Percentiles rank a stretch among this genome's conserved stretches.
These are phyloP conservation scores for Parauchenoglanis punctatus DNA, from an alignment of 2,797 vertebrate species.

Conservation along the genomic window DNA sequence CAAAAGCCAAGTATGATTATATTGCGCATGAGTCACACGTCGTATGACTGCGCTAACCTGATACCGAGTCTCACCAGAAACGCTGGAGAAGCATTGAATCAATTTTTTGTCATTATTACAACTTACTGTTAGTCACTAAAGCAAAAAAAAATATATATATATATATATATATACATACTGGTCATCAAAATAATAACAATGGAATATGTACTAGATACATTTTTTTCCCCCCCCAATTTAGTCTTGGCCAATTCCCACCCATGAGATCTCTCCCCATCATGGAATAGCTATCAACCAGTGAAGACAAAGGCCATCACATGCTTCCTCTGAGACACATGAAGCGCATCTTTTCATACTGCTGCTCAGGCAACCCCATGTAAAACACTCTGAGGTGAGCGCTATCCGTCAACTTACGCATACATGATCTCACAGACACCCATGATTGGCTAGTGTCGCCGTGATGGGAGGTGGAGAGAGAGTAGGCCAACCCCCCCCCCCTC, in stretches of 20 bases:
- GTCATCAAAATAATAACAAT: no score
- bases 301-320: not conserved
- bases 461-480: not conserved
- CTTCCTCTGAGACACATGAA: not conserved
- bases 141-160: no score
- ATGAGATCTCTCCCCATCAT: not conserved
- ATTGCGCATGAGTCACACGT: not conserved
- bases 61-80: not conserved
- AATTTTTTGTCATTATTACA: not conserved
- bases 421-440: not conserved
- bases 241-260: not conserved
- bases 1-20: not conserved
- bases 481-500: no score
- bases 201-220: no score
- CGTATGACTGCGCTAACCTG: not conserved
- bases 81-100: not conserved
- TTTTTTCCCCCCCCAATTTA: not conserved
- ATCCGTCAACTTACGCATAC: not conserved
- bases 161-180: no score
- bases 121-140: not conserved
- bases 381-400: not conserved
- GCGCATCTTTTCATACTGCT: no score
- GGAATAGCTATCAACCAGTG: not conserved
- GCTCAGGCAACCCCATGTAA: not conserved
- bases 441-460: not conserved